Base-by-base conservation (phyloP, 2,797 vertebrate species). In the Lophotriccus pileatus region DNA sequence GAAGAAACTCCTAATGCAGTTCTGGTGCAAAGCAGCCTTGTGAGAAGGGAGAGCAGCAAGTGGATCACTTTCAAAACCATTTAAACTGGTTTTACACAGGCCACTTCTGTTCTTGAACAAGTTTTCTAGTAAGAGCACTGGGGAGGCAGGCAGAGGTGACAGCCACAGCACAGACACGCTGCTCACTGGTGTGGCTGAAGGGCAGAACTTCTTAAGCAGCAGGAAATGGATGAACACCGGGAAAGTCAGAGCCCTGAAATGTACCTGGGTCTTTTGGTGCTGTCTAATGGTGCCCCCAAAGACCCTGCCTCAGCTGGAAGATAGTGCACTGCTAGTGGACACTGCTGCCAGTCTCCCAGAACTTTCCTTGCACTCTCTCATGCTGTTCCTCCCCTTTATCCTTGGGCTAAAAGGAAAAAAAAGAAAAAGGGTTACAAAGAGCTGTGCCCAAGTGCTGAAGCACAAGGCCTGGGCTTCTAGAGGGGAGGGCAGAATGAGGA, bases 291-390 rank as follows among this genome's bases (percentile, higher is more conserved):
- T 87, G 63, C 56, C 67, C 32, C 30, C 16, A 12, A 66, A 86
- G n/a, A 44, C n/a, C 59, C 53, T 79, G 49, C 25, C 88, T 82
- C 66, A 87, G 28, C 22, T 56, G 34, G 43, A 80, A 55, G 23
- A 16, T 0, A 75, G 20, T 1, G 6, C 21, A 50, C 23, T 0
- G 0, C 36, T 28, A 62, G 18, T 1, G 7, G 73, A 88, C 17
- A 50, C 20, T 17, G 30, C 20, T 81, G 62, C 50, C 70, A 55
- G 11, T 5, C 67, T 89, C 74, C 28, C 41, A 67, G 14, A 64
- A 37, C 46, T 44, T 55, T 68, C 50, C 27, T 21, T 20, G 17
- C 69, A 72, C n/a, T 68, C 47, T 30, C 7, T 72, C 46, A 36
- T 55, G 50, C 27, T 52, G 50, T 68, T 69, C 36, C 62, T 77